Base-by-base conservation (phyloP, 2,113 vertebrate species). In the Oxyura jamaicensis region DNA sequence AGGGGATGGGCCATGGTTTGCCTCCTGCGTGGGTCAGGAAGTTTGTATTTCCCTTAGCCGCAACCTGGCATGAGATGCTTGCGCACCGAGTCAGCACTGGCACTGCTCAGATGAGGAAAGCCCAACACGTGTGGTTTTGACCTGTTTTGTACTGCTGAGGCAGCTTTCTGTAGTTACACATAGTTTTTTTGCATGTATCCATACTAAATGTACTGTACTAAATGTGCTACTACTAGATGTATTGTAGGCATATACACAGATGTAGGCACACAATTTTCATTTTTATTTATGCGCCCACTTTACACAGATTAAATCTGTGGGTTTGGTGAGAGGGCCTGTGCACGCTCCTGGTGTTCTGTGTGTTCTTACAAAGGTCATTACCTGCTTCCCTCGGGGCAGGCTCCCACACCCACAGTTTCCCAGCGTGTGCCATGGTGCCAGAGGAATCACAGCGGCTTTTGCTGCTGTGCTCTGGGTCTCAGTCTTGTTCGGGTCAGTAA, bases 331-430 rank as follows among this genome's bases (percentile, higher is more conserved):
- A 60, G 44, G 23, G 44, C 20, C 59, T 69, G 5, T 12, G 13
- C 21, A 3, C 0, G 3, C 18, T 72, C 11, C 67, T 72, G 31
- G 15, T 3, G 2, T 10, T 74, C 44, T 7, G 19, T 6, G 2
- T 41, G 31, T 56, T 81, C n/a, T 36, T 52, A 20, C 23, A 41
- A 71, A 63, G 14, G 5, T 53, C 78, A 14, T 53, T 68, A 33
- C 13, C 46, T 55, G 58, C 75, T 58, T 46, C 48, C 21, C 21
- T 42, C 4, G 19, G 42, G 22, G 33, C 16, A 77, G 63, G 33
- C 25, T 80, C 26, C 68, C 36, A 33, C 76, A 74, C 3, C 5
- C 7, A 2, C 12, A 8, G 7, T 13, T 11, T 90, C 19, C 29
- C 33, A 74, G 44, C 25, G 15, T 9, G 4, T 67, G 25, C 50